Conservation (phyloP, 2,888 invertebrate genomes). For the Lingula anatina region DNA sequence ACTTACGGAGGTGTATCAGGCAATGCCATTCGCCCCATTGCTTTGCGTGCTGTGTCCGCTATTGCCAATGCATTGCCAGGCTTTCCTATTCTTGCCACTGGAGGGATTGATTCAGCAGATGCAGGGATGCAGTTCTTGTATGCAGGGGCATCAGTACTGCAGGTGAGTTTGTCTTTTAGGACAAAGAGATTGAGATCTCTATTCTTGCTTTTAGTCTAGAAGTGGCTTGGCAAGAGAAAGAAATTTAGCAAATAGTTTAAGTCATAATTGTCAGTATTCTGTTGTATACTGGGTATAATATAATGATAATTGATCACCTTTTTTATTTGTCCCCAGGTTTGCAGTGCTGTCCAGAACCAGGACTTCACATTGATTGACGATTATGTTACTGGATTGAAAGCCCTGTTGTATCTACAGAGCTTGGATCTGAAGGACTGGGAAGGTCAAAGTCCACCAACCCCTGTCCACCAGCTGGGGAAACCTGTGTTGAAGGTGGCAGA, state of each 20-base stretch:
- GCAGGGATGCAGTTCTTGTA: constrained; percentile 89
- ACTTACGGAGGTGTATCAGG: constrained; percentile 94
- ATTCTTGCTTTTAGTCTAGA: too few relatives aligned
- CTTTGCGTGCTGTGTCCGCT: constrained; percentile 82
- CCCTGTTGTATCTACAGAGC: constrained; percentile 73
- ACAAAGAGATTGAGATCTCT: too few relatives aligned
- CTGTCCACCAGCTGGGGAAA: constrained; percentile 90
- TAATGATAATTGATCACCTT: too few relatives aligned
- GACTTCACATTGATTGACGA: constrained; percentile 96
- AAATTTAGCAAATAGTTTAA: too few relatives aligned
- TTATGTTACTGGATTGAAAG: constrained; percentile 82
- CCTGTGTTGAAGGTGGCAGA: constrained; percentile 59
- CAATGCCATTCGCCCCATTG: constrained; percentile 92
- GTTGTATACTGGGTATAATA: too few relatives aligned
- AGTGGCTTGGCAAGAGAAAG: too few relatives aligned
- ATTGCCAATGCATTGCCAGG: constrained; percentile 77
- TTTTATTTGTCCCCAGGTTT: constrained; percentile 60
- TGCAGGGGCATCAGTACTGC: constrained; percentile 86
- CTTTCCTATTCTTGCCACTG: constrained; percentile 91
- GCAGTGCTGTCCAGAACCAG: constrained; percentile 97
- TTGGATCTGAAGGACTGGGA: constrained; percentile 65
- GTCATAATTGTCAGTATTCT: too few relatives aligned
- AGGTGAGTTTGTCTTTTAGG: constrained; percentile 64
- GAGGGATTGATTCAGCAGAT: constrained; percentile 96
- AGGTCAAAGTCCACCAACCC: constrained; percentile 89